A percentile compares a stretch with the other conserved stretches of the same genome.
phyloP scores from a whole-genome alignment of 1,140 invertebrate genomes.

The Magallana ariakensis region DNA sequence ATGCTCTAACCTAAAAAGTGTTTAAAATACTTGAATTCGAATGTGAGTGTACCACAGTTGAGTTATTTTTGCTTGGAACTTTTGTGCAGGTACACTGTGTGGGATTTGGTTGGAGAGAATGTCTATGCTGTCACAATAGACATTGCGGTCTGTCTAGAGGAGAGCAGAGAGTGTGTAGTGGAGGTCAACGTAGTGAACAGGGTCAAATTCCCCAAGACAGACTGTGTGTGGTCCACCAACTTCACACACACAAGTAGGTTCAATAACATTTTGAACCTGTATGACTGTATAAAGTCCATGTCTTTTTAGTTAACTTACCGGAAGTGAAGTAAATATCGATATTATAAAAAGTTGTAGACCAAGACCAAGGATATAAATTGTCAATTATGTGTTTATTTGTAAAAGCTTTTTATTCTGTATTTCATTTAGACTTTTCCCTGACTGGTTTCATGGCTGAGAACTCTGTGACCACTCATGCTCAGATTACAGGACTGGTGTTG shows the following conservation, averaged over 20 bases:
- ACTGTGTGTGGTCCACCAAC: background rate
- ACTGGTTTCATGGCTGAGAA: constrained; percentile 38
- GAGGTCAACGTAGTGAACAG: constrained; percentile 21
- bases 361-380: background rate
- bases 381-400: background rate
- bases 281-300: too few species aligned
- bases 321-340: background rate
- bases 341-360: background rate
- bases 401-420: too few species aligned
- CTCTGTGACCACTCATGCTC: background rate
- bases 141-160: constrained; percentile 15
- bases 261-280: background rate
- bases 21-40: too few species aligned
- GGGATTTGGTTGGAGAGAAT: constrained; percentile 35
- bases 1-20: too few species aligned
- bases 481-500: constrained; percentile 27
- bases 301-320: too few species aligned
- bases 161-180: constrained; percentile 16
- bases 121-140: constrained; percentile 2
- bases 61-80: background rate
- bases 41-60: too few species aligned
- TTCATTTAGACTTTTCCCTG: constrained; percentile 30
- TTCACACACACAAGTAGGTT: constrained; percentile 4
- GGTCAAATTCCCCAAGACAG: constrained; percentile 41
- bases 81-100: constrained; percentile 35